These are phyloP conservation scores for Schlechtendalia chinensis DNA, from an alignment of 1,140 invertebrate genomes.

Conservation along the genomic window DNA sequence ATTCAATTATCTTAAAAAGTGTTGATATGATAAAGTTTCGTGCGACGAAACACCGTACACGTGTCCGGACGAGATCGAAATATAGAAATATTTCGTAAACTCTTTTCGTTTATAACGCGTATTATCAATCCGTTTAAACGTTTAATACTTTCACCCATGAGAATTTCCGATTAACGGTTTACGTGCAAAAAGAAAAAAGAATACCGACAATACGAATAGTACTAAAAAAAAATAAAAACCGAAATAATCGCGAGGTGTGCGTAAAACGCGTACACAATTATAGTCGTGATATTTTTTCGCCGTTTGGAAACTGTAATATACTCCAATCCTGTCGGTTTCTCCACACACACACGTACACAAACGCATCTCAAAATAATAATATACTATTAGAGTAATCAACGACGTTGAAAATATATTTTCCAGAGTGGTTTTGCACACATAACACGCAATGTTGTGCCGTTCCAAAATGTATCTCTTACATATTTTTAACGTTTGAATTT, in stretches of 20 bases:
- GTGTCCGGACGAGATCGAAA: no score
- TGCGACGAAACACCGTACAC: no score
- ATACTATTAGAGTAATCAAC: background rate
- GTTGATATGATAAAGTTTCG: no score
- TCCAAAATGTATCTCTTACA: no score
- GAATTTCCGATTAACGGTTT: no score
- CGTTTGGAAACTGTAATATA: slow-evolving; percentile 12
- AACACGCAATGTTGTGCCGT: no score
- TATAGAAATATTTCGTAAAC: no score
- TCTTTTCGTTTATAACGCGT: no score
- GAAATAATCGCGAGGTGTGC: background rate
- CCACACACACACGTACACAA: background rate
- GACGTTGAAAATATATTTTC: background rate
- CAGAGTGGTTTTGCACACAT: no score
- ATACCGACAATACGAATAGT: background rate
- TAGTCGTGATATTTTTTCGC: background rate
- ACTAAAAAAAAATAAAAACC: background rate
- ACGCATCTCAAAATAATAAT: no score
- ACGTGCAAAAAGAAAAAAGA: background rate
- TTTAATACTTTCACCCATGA: background rate
- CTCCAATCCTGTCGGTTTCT: background rate
- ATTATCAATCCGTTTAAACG: background rate
- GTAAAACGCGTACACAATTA: background rate
- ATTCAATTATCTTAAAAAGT: no score
- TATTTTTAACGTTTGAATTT: no score